phyloP scores from a whole-genome alignment of 2,888 invertebrate species.

The Melikaiella ostensackeni region DNA sequence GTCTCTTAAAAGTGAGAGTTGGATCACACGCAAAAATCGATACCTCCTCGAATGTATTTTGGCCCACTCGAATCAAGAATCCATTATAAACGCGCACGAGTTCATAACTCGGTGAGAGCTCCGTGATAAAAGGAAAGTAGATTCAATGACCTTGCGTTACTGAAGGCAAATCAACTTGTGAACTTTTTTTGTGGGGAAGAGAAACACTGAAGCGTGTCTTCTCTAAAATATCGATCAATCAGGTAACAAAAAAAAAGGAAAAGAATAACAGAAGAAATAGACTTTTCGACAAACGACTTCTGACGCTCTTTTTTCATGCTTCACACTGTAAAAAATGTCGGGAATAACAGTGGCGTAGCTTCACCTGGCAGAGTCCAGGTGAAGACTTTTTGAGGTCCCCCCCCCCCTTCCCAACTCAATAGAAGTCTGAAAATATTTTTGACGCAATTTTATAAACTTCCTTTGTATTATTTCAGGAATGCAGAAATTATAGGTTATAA shows the following conservation, averaged over 20 bases:
- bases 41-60: not conserved
- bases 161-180: not conserved
- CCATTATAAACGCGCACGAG: not conserved
- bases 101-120: not conserved
- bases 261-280: not conserved
- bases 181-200: not conserved
- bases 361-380: too few relatives aligned
- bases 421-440: too few relatives aligned
- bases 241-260: not conserved
- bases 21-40: not conserved
- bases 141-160: conserved; percentile 9
- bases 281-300: conserved; percentile 5
- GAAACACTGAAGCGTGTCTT: conserved; percentile 22
- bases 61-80: not conserved
- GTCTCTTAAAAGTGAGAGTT: not conserved
- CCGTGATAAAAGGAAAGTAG: conserved; percentile 1
- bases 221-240: conserved; percentile 14
- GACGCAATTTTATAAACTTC: too few relatives aligned
- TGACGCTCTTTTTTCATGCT: conserved; percentile 1
- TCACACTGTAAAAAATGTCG: too few relatives aligned
- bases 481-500: too few relatives aligned
- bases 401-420: too few relatives aligned
- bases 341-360: too few relatives aligned
- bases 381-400: too few relatives aligned
- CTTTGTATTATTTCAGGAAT: too few relatives aligned